Conservation (phyloP, 2,888 invertebrate genomes). For the Ashinkailepas kermadecensis region DNA sequence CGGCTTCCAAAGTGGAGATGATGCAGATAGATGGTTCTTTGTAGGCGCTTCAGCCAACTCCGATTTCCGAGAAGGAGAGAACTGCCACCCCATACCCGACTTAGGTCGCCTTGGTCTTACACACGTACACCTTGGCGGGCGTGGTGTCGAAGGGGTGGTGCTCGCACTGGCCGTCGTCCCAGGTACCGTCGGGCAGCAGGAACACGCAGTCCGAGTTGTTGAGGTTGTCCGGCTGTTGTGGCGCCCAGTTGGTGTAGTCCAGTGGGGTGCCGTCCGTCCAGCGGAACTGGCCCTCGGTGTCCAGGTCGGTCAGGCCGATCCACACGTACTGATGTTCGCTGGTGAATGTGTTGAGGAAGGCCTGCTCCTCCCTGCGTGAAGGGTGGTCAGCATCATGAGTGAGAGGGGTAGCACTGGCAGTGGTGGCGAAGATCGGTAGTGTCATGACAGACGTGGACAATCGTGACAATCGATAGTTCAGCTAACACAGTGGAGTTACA, state of each 20-base stretch:
- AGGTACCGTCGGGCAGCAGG: background rate
- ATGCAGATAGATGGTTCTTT: too few relatives aligned
- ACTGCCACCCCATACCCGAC: too few relatives aligned
- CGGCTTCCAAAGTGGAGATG: too few relatives aligned
- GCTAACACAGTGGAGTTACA: too few relatives aligned
- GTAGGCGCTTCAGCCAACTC: too few relatives aligned
- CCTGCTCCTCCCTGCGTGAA: background rate
- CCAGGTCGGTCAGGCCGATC: conserved; percentile 3
- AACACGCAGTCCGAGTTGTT: conserved; percentile 13
- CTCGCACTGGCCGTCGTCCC: conserved; percentile 14
- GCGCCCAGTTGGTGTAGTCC: background rate
- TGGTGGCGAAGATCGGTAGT: too few relatives aligned
- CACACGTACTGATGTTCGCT: background rate
- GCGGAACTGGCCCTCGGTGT: background rate
- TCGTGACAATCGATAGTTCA: too few relatives aligned
- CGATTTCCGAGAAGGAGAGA: too few relatives aligned
- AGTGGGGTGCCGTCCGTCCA: background rate
- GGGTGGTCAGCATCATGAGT: too few relatives aligned
- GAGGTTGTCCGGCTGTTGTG: conserved; percentile 2
- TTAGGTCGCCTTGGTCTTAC: background rate
- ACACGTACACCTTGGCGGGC: background rate
- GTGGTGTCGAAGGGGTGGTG: background rate
- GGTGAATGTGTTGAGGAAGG: background rate
- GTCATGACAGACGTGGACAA: too few relatives aligned
- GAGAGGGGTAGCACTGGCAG: too few relatives aligned